phyloP scores from a whole-genome alignment of 2,113 vertebrate genomes.

The Tonatia bakeri region DNA sequence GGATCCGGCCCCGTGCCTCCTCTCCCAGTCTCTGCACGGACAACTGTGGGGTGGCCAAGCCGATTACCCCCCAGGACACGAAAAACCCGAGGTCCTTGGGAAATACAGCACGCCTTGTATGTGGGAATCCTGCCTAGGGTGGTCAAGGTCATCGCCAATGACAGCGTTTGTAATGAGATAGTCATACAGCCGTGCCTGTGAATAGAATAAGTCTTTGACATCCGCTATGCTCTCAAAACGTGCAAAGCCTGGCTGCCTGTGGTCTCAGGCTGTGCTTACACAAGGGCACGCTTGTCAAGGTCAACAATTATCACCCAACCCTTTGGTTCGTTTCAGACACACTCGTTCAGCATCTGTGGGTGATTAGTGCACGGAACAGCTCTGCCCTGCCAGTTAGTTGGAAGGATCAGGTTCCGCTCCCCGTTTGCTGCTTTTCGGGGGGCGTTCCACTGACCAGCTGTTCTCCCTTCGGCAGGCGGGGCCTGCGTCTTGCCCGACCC shows the following conservation, averaged over 20 bases:
- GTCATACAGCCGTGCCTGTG: accelerated
- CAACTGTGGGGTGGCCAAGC: accelerated
- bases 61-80: accelerated
- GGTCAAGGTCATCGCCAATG: neutral
- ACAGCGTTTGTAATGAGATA: neutral
- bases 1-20: accelerated
- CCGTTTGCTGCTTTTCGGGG: accelerated
- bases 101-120: no score
- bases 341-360: neutral
- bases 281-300: neutral
- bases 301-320: neutral
- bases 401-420: neutral
- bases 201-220: neutral
- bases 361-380: neutral
- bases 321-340: neutral
- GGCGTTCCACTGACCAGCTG: accelerated
- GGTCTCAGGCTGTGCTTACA: accelerated
- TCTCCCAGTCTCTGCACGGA: no score
- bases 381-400: neutral
- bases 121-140: accelerated
- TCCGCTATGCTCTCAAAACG: neutral
- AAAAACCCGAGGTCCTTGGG: accelerated
- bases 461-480: neutral
- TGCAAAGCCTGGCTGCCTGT: accelerated
- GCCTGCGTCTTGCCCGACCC: neutral